Conservation (phyloP, 1,140 invertebrate species). For the Sipha flava region DNA sequence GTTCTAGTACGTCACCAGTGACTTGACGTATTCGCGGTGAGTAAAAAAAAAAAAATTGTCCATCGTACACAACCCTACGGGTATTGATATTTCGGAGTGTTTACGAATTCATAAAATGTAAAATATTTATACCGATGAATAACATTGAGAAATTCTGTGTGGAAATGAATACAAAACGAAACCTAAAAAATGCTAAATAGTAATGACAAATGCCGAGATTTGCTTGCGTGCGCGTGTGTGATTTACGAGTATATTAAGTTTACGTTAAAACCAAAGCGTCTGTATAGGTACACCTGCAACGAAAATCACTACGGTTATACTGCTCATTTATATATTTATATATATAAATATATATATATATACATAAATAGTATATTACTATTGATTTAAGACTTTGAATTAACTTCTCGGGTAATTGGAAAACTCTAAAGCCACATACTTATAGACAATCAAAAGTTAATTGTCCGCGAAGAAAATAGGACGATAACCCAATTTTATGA, state of each 20-base stretch:
- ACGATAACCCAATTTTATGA: background rate
- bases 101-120: background rate
- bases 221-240: no score
- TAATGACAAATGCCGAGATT: no score
- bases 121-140: background rate
- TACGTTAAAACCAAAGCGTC: background rate
- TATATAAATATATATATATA: no score
- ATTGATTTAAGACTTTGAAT: no score
- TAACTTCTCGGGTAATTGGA: no score
- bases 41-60: background rate
- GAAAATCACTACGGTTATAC: no score
- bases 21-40: background rate
- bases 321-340: no score
- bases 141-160: background rate
- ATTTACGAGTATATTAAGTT: no score
- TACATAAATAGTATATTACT: no score
- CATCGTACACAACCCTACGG: background rate
- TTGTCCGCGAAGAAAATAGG: background rate
- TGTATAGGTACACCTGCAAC: no score
- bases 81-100: background rate
- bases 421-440: background rate
- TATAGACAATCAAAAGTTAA: background rate
- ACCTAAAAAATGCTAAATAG: no score
- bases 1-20: no score
- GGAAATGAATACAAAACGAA: background rate